phyloP scores from a whole-genome alignment of 2,888 invertebrate species.

The Agelastica alni region DNA sequence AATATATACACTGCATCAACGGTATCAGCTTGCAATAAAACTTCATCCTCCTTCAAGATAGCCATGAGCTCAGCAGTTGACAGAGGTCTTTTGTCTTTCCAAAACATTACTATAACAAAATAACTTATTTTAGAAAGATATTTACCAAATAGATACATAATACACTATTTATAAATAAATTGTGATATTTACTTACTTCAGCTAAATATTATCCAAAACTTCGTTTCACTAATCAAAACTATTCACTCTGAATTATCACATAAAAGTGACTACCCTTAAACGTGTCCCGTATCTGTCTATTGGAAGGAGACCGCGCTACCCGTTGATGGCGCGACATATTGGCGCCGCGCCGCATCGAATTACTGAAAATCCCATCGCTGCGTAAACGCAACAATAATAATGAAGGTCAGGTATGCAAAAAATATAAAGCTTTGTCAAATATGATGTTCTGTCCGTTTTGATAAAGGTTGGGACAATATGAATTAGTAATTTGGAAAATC shows the following conservation, averaged over 20 bases:
- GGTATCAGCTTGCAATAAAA: background rate
- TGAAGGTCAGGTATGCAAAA: too few relatives aligned
- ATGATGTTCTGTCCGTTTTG: too few relatives aligned
- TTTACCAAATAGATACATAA: background rate
- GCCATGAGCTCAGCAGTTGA: conserved; percentile 4
- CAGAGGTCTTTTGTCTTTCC: conserved; percentile 8
- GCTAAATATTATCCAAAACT: too few relatives aligned
- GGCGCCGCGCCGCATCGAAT: too few relatives aligned
- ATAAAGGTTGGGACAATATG: too few relatives aligned
- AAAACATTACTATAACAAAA: background rate
- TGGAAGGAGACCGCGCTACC: too few relatives aligned
- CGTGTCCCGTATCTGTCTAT: background rate
- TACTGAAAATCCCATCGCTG: too few relatives aligned
- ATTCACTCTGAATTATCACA: background rate
- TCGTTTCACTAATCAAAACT: background rate
- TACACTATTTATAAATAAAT: background rate
- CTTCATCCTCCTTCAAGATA: conserved; percentile 7
- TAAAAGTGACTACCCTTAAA: background rate
- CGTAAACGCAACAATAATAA: too few relatives aligned
- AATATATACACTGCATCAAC: conserved; percentile 2
- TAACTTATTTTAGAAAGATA: background rate
- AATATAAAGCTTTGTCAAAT: too few relatives aligned
- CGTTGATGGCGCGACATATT: too few relatives aligned
- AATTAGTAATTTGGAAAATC: too few relatives aligned
- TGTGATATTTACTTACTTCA: background rate